Percentiles rank a stretch among this genome's conserved stretches.
These are phyloP conservation scores for Prietella phreatophila DNA, from an alignment of 2,113 vertebrate species.

Conservation along the genomic window DNA sequence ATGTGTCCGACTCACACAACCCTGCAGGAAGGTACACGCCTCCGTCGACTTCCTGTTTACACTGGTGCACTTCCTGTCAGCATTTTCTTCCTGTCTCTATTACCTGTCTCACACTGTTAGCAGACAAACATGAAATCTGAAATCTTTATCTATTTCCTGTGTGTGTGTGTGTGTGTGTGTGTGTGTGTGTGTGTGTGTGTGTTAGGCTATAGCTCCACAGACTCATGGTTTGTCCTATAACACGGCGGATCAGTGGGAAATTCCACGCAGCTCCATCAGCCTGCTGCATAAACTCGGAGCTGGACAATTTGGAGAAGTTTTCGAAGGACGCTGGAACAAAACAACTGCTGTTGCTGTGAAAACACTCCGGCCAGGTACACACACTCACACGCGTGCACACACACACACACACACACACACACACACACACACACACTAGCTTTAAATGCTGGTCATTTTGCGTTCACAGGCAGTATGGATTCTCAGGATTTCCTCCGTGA, in stretches of 20 bases:
- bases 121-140: neutral
- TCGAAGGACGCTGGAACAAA: constrained; percentile 89
- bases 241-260: constrained; percentile 95
- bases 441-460: too few species aligned
- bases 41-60: neutral
- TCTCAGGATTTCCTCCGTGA: constrained; percentile 87
- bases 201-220: constrained; percentile 61
- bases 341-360: constrained; percentile 90
- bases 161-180: neutral
- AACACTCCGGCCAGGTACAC: constrained; percentile 88
- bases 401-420: neutral
- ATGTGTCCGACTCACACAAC: constrained; percentile 76
- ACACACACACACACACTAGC: neutral
- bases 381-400: neutral
- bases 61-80: neutral
- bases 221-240: constrained; percentile 84
- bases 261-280: constrained; percentile 80
- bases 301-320: constrained; percentile 95
- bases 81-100: neutral
- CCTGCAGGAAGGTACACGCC: constrained; percentile 83
- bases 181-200: constrained; percentile 20
- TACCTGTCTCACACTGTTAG: neutral
- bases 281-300: constrained; percentile 82
- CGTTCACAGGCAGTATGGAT: constrained; percentile 85
- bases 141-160: neutral